phyloP scores from a whole-genome alignment of 1,140 invertebrate genomes.

The Cecropterus lyciades region DNA sequence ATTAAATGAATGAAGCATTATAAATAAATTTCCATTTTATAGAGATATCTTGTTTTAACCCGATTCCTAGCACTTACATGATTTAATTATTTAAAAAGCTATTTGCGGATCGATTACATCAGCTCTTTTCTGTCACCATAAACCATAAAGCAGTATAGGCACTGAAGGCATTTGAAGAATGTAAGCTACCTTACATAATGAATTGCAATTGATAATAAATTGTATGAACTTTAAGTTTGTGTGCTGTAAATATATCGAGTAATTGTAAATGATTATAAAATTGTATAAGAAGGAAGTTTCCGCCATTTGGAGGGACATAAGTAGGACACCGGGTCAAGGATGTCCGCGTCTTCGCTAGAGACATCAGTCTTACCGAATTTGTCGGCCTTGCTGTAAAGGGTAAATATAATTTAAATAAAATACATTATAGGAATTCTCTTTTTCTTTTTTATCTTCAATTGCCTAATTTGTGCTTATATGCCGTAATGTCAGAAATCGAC shows the following conservation, averaged over 20 bases:
- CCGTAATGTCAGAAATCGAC: no score
- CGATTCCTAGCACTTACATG: no score
- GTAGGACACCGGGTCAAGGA: constrained; percentile 34
- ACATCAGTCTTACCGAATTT: neutral
- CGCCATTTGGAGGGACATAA: constrained; percentile 23
- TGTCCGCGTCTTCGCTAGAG: constrained; percentile 12
- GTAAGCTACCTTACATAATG: neutral
- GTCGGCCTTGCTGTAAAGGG: neutral
- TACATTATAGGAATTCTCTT: no score
- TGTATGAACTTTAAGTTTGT: constrained; percentile 3
- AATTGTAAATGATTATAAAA: constrained; percentile 21
- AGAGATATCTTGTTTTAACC: no score
- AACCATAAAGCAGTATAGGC: no score
- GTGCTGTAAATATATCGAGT: neutral
- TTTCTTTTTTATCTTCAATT: no score
- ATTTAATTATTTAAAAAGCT: no score
- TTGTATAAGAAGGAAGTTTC: constrained; percentile 21
- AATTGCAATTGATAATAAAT: constrained; percentile 7
- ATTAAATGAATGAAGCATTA: no score
- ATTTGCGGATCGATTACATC: no score
- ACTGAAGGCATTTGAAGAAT: neutral
- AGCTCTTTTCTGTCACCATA: no score
- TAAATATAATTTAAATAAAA: neutral
- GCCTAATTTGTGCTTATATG: no score
- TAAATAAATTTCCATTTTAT: no score